Evolutionary conservation across 2,888 invertebrate species (phyloP).

Genomic region (Habrosyne pyritoides): DNA sequence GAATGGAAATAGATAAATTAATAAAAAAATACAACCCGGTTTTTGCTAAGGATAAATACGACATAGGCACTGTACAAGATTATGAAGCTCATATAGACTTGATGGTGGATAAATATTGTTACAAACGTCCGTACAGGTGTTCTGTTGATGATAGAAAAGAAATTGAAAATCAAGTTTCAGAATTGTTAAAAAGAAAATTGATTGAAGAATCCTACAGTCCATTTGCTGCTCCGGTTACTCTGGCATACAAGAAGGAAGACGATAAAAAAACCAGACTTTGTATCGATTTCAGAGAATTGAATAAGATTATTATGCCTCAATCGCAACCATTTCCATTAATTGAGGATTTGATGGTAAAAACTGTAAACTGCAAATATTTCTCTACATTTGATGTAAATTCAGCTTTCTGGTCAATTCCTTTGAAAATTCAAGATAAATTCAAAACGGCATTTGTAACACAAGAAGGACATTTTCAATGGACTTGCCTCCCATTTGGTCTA

Average conservation of each 20-base stretch:
- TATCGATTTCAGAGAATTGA: too few relatives aligned
- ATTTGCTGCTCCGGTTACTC: slow-evolving; percentile 29
- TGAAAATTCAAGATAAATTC: slow-evolving; percentile 37
- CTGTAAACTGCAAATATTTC: slow-evolving; percentile 45
- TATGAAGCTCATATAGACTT: too few relatives aligned
- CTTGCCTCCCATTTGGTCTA: slow-evolving; percentile 37
- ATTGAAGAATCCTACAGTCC: slow-evolving; percentile 32
- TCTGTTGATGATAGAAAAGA: slow-evolving; percentile 24
- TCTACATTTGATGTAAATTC: slow-evolving; percentile 49
- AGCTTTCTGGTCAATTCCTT: slow-evolving; percentile 54
- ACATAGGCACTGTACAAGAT: too few relatives aligned
- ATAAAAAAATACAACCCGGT: too few relatives aligned
- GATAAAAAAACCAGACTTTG: slow-evolving; percentile 36
- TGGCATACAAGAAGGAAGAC: slow-evolving; percentile 30
- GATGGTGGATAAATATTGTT: too few relatives aligned
- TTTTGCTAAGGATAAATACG: too few relatives aligned
- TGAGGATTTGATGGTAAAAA: slow-evolving; percentile 43
- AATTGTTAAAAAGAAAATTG: too few relatives aligned
- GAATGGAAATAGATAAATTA: too few relatives aligned
- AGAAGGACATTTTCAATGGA: too few relatives aligned
- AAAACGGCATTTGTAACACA: slow-evolving; percentile 42
- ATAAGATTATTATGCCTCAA: too few relatives aligned
- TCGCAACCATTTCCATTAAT: too few relatives aligned
- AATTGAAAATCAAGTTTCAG: slow-evolving; percentile 24
- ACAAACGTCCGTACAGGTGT: slow-evolving; percentile 28